Evolutionary conservation across 1,140 invertebrate genomes (phyloP), one percentile per base, ranked within the genome.

Genomic region (Pseudomyrmex sp.): DNA sequence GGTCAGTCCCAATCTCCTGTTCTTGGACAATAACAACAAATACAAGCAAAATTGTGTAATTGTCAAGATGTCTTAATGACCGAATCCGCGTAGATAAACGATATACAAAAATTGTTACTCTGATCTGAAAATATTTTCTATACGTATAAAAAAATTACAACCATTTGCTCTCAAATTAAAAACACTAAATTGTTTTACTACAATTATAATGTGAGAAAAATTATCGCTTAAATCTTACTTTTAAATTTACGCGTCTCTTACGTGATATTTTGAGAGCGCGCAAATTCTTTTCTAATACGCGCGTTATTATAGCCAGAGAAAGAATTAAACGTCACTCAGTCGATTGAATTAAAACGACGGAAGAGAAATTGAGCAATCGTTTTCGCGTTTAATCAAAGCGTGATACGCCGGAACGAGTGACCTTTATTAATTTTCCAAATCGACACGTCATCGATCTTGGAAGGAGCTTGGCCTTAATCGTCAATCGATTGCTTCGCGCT

Each of bases 401-500:
- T 12, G 18, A 68, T 58, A 26, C 20, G 58, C 52, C n/a, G 44
- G 20, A 15, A 48, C 9, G 2, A 79, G 3, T 48, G 15, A 79
- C 1, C 10, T 75, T 69, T 63, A 70, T 86, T 82, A 70, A 69
- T 83, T 61, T 65, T 59, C n/a, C 26, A 72, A 50, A 74, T 86
- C 54, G 61, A 46, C 23, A 44, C 18, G n/a, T 18, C 3, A 50
- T 54, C n/a, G 62, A 73, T 73, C 23, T 50, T 62, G 8, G 50
- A 44, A 72, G 12, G 10, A 73, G 61, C 73, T 72, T 84, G 84
- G 82, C 83, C 75, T 85, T 85, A 91, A 92, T 91, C 86, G 85
- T 89, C 89, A 89, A 92, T 85, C 84, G 69, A 83, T 91, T 86
- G 79, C 66, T 62, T 35, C 76, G 74, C 88, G 87, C 88, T 89